Conservation (phyloP, 2,797 vertebrate species). For the Enteromius anoplus region DNA sequence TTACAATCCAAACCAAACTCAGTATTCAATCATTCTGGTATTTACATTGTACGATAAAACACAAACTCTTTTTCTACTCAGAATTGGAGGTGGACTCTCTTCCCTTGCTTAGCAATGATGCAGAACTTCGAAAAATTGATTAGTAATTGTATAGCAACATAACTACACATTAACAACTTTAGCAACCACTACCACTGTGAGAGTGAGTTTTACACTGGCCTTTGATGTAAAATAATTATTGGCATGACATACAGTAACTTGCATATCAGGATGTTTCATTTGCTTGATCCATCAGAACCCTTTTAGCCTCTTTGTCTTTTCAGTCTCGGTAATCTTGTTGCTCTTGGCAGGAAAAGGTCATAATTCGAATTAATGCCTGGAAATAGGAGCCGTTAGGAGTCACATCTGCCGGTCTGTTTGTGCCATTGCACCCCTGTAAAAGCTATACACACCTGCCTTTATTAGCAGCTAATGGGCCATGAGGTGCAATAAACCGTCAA, state of each 20-base stretch:
- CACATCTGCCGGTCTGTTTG: slow-evolving; percentile 44
- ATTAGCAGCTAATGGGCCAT: slow-evolving; percentile 56
- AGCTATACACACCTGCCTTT: slow-evolving; percentile 54
- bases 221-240: neutral
- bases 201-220: neutral
- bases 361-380: slow-evolving; percentile 54
- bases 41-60: neutral
- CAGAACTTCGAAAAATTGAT: neutral
- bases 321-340: slow-evolving; percentile 8
- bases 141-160: neutral
- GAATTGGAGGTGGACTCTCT: neutral
- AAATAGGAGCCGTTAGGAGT: slow-evolving; percentile 54
- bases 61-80: neutral
- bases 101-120: neutral
- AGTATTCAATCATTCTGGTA: neutral
- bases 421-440: slow-evolving; percentile 42
- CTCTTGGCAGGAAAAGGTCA: slow-evolving; percentile 36
- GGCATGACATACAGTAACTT: neutral
- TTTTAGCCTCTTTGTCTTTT: slow-evolving; percentile 24
- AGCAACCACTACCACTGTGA: neutral
- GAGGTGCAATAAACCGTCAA: slow-evolving; percentile 55
- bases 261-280: neutral
- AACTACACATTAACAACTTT: neutral
- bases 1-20: neutral
- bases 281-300: neutral